phyloP scores from a whole-genome alignment of 2,888 invertebrate genomes.

The Charanyca ferruginea region DNA sequence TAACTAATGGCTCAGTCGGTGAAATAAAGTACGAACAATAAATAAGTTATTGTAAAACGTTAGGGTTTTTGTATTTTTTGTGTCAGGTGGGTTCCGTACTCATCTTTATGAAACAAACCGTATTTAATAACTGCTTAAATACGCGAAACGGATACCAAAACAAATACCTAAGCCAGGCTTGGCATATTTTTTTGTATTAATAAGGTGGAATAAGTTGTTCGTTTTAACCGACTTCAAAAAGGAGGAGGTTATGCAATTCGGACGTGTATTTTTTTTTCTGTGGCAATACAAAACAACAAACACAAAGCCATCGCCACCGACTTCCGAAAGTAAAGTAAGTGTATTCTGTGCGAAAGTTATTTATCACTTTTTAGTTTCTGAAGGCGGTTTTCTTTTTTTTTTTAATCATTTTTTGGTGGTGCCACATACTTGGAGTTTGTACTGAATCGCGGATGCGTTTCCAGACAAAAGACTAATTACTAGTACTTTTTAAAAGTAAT shows the following conservation, averaged over 20 bases:
- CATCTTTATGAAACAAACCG: not conserved
- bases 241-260: too few species aligned
- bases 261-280: too few species aligned
- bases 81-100: conserved; percentile 15
- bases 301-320: too few species aligned
- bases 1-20: conserved; percentile 55
- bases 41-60: conserved; percentile 53
- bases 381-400: too few species aligned
- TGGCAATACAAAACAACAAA: too few species aligned
- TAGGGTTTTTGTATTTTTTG: conserved; percentile 37
- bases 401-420: too few species aligned
- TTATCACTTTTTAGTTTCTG: too few species aligned
- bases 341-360: too few species aligned
- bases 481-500: too few species aligned
- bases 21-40: conserved; percentile 58
- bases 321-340: too few species aligned
- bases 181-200: not conserved
- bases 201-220: not conserved
- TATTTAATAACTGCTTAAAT: not conserved
- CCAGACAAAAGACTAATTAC: not conserved
- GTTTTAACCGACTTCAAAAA: too few species aligned
- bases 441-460: not conserved
- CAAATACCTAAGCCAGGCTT: not conserved
- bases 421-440: not conserved
- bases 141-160: not conserved